Evolutionary conservation across 2,888 invertebrate species (phyloP).

Genomic region (Melipona bicolor): DNA sequence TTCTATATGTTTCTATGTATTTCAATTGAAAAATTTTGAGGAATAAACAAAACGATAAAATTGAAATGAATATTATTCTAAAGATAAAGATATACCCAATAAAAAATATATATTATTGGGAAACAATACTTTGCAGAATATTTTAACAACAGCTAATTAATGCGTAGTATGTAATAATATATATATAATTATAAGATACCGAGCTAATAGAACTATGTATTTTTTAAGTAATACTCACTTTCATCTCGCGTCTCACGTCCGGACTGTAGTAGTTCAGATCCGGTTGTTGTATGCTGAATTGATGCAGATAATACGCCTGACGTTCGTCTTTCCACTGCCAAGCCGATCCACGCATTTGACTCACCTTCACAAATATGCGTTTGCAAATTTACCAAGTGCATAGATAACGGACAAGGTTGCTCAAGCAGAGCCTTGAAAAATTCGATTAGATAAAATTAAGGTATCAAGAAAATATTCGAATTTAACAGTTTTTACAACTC

Average conservation of each 20-base stretch:
- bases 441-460: neutral
- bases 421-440: neutral
- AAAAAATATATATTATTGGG: too few species aligned
- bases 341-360: slow-evolving; percentile 85
- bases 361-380: slow-evolving; percentile 67
- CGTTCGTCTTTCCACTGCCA: slow-evolving; percentile 85
- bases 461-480: too few species aligned
- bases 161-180: too few species aligned
- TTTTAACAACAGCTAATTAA: too few species aligned
- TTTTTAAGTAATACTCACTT: slow-evolving; percentile 69
- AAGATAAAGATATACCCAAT: too few species aligned
- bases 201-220: neutral
- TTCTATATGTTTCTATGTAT: too few species aligned
- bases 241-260: slow-evolving; percentile 78
- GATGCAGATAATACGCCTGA: slow-evolving; percentile 86
- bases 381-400: neutral
- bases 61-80: too few species aligned
- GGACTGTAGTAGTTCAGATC: slow-evolving; percentile 86
- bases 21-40: too few species aligned
- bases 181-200: too few species aligned
- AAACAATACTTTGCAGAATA: too few species aligned
- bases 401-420: neutral
- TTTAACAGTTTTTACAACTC: neutral
- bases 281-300: slow-evolving; percentile 85
- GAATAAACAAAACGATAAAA: too few species aligned